Base-by-base conservation (phyloP, 2,888 invertebrate species). In the Hydraecia micacea region DNA sequence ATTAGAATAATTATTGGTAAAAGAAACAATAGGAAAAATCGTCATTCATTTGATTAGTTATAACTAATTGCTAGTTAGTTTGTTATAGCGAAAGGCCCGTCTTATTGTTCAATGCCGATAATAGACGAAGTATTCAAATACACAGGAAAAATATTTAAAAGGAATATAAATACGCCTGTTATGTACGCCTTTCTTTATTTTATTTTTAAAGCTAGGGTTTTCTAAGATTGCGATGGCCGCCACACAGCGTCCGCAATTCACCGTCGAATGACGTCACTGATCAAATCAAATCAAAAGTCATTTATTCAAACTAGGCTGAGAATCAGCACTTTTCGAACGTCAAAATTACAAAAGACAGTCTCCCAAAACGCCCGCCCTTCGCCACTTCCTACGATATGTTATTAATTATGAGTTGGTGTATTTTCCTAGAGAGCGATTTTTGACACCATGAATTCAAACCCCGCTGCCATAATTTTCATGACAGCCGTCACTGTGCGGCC, bases 91-190 rank as follows among this genome's bases (percentile, higher is more conserved):
- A 68, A 68, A 68, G 18, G 13, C 21, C n/a, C 5, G 18, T 46
- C 46, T 28, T 60, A 32, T 78, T 68, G 39, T 65, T 76, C 15
- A 32, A 76, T 52, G 69, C 42, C n/a, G 58, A 42, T 63, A n/a
- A 21, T 39, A n/a, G 4, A 46, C 13, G 36, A 55, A 39, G 0
- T 13, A 25, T 36, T 46, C 15, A 8, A 42, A 60, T 39, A 36
- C 46, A 49, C 7, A 36, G 15, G 5, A 13, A 46, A 58, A 28
- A n/a, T 25, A n/a, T n/a, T n/a, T n/a, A 9, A 1, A 25, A 67
- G 9, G 25, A 42, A 18, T 49, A 18, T 13, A 8, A 36, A 36
- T n/a, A 36, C 21, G 8, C 28, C 13, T 49, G 6, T 25, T 13
- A 42, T 21, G 18, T 36, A n/a, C 46, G 25, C 11, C 1, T 46